These are phyloP conservation scores for Anodontia alba DNA, from an alignment of 2,888 invertebrate species.

Conservation along the genomic window DNA sequence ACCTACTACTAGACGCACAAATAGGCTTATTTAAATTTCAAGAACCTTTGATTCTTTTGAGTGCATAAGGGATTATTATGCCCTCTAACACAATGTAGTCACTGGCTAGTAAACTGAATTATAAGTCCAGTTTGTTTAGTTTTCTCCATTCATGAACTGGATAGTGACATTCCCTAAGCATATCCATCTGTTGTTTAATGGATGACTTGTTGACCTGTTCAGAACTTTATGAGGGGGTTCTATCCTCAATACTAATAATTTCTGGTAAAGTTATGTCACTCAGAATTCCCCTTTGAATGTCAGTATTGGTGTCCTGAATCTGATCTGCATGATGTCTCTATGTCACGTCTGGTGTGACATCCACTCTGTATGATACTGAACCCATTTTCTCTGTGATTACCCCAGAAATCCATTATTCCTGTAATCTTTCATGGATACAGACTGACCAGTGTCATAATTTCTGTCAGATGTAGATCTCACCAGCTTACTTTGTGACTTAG, in stretches of 20 bases:
- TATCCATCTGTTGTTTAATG: background rate
- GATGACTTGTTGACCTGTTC: background rate
- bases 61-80: too few relatives aligned
- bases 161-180: background rate
- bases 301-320: background rate
- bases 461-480: conserved; percentile 14
- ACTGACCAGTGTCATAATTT: conserved; percentile 20
- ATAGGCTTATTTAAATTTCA: background rate
- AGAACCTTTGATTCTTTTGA: conserved; percentile 12
- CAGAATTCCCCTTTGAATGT: too few relatives aligned
- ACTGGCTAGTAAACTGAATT: background rate
- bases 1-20: too few relatives aligned
- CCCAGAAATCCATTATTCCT: conserved; percentile 22
- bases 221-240: background rate
- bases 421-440: conserved; percentile 45
- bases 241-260: background rate
- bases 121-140: background rate
- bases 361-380: too few relatives aligned
- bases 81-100: conserved; percentile 5
- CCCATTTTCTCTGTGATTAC: conserved; percentile 14
- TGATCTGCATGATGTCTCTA: conserved; percentile 37
- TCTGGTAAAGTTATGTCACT: background rate
- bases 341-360: too few relatives aligned
- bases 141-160: too few relatives aligned
- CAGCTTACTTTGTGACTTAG: conserved; percentile 31